Base-by-base conservation (phyloP, 2,888 invertebrate genomes). In the Eledona agricola region DNA sequence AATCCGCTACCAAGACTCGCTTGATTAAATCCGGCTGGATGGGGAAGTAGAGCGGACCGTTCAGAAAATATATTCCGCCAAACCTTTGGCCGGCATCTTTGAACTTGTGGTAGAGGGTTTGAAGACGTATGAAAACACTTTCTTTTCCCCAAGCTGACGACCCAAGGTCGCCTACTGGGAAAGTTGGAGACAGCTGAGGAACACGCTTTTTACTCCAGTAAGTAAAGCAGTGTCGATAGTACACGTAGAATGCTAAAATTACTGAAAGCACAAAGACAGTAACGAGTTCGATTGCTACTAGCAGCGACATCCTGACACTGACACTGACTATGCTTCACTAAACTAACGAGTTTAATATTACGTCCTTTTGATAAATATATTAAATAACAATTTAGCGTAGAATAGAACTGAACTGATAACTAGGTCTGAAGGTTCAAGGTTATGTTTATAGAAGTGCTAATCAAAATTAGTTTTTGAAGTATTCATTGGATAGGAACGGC, bases 11-110 rank as follows among this genome's bases (percentile, higher is more conserved):
- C 23, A 69, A 25, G 1, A 70, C 52, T 5, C 52, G 32, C 38
- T 64, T 64, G 10, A 71, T 58, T 1, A 68, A 20, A 3, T 66
- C 65, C 11, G 65, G 65, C 38, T 69, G 67, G 4, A 65, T 17
- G 1, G 68, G 45, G 2, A 69, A 26, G 11, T 64, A 58, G 3
- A 51, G 43, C 1, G 68, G 69, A 1, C 55, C 51, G 7, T 50
- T 57, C 7, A 58, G 34, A 19, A 61, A 53, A 22, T 63, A 63
- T 0, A 61, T 23, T 9, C 62, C 62, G 12, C 42, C 57, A 29
- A 57, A 53, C 35, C 34, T 45, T n/a, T 38, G 22, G 2, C 55
- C 55, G 10, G 45, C 20, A 7, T 34, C 16, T 45, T 60, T 62
- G 19, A 62, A 56, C 13, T 56, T 47, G 7, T 47, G 25, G 28